phyloP scores from a whole-genome alignment of 2,888 invertebrate genomes.

The Drosophila limbata region DNA sequence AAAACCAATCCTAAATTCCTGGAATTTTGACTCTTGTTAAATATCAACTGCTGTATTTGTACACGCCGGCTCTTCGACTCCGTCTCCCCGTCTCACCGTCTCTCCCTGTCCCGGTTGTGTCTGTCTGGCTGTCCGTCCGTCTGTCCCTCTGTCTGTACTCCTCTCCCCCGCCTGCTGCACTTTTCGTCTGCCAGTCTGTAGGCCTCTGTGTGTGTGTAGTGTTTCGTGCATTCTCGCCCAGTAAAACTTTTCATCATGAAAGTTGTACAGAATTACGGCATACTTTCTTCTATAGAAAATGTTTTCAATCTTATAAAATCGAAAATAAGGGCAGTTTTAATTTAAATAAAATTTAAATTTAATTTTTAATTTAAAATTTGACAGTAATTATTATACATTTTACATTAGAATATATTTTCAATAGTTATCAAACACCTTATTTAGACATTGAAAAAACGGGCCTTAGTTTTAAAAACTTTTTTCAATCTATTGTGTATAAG shows the following conservation, averaged over 20 bases:
- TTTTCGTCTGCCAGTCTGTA: constrained; percentile 10
- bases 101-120: constrained; percentile 14
- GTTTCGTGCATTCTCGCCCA: constrained; percentile 13
- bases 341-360: too few species aligned
- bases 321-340: too few species aligned
- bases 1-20: constrained; percentile 81
- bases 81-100: neutral
- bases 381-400: too few species aligned
- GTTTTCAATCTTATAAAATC: neutral
- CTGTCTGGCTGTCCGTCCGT: constrained; percentile 22
- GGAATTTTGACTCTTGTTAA: constrained; percentile 78
- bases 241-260: constrained; percentile 12
- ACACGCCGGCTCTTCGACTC: constrained; percentile 56
- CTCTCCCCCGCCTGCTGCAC: constrained; percentile 29
- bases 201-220: constrained; percentile 5
- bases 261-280: constrained; percentile 3
- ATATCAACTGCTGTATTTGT: constrained; percentile 77
- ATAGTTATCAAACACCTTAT: too few species aligned
- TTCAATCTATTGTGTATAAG: neutral
- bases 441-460: too few species aligned
- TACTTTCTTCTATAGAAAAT: neutral
- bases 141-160: constrained; percentile 17
- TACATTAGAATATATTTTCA: too few species aligned
- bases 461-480: neutral
- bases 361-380: too few species aligned